Evolutionary conservation across 2,113 vertebrate genomes (phyloP).

Genomic region (Cyprinus carpio): DNA sequence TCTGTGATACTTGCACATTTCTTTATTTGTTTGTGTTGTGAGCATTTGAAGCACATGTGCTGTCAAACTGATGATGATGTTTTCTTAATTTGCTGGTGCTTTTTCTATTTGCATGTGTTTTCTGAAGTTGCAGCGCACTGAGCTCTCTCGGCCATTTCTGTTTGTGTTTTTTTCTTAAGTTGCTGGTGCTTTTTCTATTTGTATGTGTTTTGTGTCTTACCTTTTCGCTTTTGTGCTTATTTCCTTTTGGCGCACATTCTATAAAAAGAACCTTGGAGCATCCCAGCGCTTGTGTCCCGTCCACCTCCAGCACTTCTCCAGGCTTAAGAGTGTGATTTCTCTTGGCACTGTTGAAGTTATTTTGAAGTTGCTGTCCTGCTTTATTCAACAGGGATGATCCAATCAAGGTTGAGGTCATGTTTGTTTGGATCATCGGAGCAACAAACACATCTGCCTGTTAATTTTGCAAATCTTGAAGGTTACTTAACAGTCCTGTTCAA

Average conservation of each 20-base stretch:
- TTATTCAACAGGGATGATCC: slow-evolving; percentile 56
- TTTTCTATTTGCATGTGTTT: no score
- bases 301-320: slow-evolving; percentile 65
- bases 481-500: neutral
- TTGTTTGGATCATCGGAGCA: slow-evolving; percentile 60
- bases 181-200: no score
- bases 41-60: no score
- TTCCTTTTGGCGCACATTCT: slow-evolving; percentile 65
- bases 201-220: slow-evolving; percentile 8
- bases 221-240: slow-evolving; percentile 49
- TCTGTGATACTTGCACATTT: no score
- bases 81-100: no score
- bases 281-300: slow-evolving; percentile 48
- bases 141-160: no score
- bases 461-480: neutral
- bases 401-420: slow-evolving; percentile 58
- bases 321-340: neutral
- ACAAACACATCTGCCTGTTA: slow-evolving; percentile 67
- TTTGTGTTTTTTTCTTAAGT: no score
- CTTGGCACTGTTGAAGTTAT: slow-evolving; percentile 44
- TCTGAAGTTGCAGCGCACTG: no score
- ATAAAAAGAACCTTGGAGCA: slow-evolving; percentile 68
- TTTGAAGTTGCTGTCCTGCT: slow-evolving; percentile 57
- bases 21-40: no score
- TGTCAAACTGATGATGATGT: no score